These are phyloP conservation scores for Prorops nasuta DNA, from an alignment of 1,140 invertebrate species.

Conservation along the genomic window DNA sequence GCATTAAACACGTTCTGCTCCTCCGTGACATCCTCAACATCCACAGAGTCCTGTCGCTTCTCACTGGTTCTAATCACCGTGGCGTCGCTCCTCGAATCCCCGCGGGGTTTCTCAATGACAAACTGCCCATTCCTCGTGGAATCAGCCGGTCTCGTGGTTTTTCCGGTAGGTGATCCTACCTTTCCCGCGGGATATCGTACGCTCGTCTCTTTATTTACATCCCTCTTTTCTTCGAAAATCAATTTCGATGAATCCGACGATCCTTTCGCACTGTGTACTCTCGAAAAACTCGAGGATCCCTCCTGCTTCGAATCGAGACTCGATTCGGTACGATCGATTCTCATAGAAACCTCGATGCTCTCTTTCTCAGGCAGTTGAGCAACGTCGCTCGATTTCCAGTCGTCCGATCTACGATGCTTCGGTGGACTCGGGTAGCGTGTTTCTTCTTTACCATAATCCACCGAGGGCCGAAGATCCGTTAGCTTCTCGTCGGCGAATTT, in stretches of 20 bases:
- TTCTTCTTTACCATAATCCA: too few species aligned
- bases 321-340: conserved; percentile 15
- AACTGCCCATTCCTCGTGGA: conserved; percentile 33
- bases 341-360: conserved; percentile 6
- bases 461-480: too few species aligned
- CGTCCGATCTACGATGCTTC: too few species aligned
- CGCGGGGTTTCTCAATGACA: conserved; percentile 13
- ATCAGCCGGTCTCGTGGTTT: conserved; percentile 20
- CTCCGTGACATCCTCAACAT: conserved; percentile 26
- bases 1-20: conserved; percentile 18
- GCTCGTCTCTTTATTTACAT: conserved; percentile 13
- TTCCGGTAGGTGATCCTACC: background rate
- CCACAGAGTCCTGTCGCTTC: conserved; percentile 21
- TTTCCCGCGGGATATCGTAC: background rate
- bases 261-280: conserved; percentile 15
- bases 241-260: conserved; percentile 21
- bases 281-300: conserved; percentile 21
- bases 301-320: conserved; percentile 21
- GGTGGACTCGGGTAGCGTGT: too few species aligned
- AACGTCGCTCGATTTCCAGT: too few species aligned
- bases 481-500: background rate
- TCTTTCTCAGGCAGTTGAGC: background rate
- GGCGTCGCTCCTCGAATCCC: conserved; percentile 2
- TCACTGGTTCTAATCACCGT: conserved; percentile 23
- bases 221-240: conserved; percentile 18